phyloP scores from a whole-genome alignment of 1,140 invertebrate species.

The Lordiphosa collinella region DNA sequence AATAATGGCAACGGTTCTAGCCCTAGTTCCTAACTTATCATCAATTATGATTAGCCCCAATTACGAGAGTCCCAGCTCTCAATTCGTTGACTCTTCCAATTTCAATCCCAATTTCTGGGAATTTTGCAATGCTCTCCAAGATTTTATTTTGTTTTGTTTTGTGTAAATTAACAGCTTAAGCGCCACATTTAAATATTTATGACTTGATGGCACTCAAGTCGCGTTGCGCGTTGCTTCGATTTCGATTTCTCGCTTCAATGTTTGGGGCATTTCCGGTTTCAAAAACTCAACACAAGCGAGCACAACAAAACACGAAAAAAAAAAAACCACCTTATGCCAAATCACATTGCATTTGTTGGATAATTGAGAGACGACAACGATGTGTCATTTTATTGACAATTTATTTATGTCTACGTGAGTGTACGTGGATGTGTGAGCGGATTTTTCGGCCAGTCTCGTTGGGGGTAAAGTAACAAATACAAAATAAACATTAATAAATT shows the following conservation, averaged over 20 bases:
- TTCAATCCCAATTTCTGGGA: conserved; percentile 32
- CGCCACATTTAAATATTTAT: conserved; percentile 73
- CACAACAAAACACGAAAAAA: conserved; percentile 10
- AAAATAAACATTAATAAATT: conserved; percentile 62
- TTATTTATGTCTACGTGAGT: conserved; percentile 16
- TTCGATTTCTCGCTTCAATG: conserved; percentile 38
- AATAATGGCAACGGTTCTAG: background rate
- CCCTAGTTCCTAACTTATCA: conserved; percentile 20
- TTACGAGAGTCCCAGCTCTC: background rate
- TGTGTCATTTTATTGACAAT: conserved; percentile 61
- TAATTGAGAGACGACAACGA: conserved; percentile 60
- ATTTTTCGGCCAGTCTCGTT: conserved; percentile 36
- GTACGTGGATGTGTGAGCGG: background rate
- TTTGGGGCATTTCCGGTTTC: conserved; percentile 61
- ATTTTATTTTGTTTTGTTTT: conserved; percentile 16
- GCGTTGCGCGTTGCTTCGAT: conserved; percentile 7
- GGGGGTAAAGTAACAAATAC: conserved; percentile 9
- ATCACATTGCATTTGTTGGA: conserved; percentile 42
- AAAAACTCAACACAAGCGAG: conserved; percentile 1
- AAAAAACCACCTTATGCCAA: conserved; percentile 3
- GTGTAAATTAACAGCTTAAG: conserved; percentile 65
- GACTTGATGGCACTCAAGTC: conserved; percentile 14
- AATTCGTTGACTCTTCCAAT: background rate
- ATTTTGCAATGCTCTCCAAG: conserved; percentile 55
- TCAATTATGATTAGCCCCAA: conserved; percentile 12